Evolutionary conservation across 2,113 vertebrate species (phyloP).

Genomic region (Xyliphius kryptos): DNA sequence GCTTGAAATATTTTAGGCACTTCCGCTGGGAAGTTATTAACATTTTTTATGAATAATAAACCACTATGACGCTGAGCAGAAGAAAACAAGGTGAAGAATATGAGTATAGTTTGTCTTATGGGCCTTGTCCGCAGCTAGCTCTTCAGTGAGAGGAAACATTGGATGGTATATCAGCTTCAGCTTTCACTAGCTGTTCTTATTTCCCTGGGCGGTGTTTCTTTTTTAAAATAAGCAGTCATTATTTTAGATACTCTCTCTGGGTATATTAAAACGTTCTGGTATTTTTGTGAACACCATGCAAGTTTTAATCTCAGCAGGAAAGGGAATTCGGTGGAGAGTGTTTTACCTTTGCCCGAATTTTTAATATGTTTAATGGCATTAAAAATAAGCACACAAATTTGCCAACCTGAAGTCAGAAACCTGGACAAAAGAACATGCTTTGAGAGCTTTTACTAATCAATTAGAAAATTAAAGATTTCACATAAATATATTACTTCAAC

Average conservation of each 20-base stretch:
- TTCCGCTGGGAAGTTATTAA: background rate
- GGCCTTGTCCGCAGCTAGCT: background rate
- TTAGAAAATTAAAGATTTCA: too few relatives aligned
- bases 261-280: background rate
- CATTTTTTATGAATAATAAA: background rate
- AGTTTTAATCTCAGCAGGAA: constrained; percentile 1
- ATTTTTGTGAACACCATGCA: constrained; percentile 11
- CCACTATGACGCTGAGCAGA: background rate
- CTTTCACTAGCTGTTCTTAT: constrained; percentile 13
- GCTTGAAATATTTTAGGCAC: background rate
- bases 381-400: too few relatives aligned
- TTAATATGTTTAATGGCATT: too few relatives aligned
- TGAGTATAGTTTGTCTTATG: background rate
- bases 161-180: background rate
- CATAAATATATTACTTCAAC: too few relatives aligned
- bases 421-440: too few relatives aligned
- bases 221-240: constrained; percentile 17
- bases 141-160: background rate
- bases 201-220: constrained; percentile 11
- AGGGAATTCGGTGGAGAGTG: background rate
- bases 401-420: too few relatives aligned
- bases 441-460: too few relatives aligned
- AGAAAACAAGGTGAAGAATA: background rate
- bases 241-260: constrained; percentile 21
- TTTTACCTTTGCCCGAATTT: too few relatives aligned